Evolutionary conservation across 1,140 invertebrate species (phyloP).

Genomic region (Papilio glaucus): DNA sequence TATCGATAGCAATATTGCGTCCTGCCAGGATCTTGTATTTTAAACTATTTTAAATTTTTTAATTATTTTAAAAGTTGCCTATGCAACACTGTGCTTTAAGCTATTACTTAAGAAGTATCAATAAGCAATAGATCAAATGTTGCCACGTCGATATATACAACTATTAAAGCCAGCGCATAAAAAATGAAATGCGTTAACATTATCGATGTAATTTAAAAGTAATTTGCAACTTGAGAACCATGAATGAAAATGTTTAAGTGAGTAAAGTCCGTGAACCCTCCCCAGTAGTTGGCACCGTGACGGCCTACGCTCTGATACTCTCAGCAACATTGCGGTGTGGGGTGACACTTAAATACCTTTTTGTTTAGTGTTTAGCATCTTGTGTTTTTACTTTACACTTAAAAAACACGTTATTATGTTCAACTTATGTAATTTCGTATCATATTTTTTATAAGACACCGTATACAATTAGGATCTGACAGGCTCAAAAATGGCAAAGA

Average conservation of each 20-base stretch:
- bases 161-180: not conserved
- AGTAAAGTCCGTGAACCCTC: constrained; percentile 3
- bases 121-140: no score
- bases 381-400: not conserved
- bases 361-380: not conserved
- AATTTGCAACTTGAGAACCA: not conserved
- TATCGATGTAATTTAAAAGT: constrained; percentile 11
- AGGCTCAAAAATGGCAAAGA: no score
- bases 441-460: no score
- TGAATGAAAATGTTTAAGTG: constrained; percentile 10
- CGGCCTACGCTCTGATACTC: constrained; percentile 3
- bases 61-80: no score
- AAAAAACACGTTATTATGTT: no score
- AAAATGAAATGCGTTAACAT: not conserved
- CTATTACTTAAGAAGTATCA: no score
- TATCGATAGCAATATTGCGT: no score
- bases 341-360: not conserved
- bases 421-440: no score
- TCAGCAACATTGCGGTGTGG: constrained; percentile 4
- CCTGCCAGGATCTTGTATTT: no score
- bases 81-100: no score
- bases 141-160: not conserved
- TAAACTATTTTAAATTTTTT: no score
- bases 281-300: not conserved
- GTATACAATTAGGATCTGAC: no score